Percentiles rank a stretch among this genome's conserved stretches.
Evolutionary conservation across 2,113 vertebrate species (phyloP).

Genomic region (Sebastes schlegelii): DNA sequence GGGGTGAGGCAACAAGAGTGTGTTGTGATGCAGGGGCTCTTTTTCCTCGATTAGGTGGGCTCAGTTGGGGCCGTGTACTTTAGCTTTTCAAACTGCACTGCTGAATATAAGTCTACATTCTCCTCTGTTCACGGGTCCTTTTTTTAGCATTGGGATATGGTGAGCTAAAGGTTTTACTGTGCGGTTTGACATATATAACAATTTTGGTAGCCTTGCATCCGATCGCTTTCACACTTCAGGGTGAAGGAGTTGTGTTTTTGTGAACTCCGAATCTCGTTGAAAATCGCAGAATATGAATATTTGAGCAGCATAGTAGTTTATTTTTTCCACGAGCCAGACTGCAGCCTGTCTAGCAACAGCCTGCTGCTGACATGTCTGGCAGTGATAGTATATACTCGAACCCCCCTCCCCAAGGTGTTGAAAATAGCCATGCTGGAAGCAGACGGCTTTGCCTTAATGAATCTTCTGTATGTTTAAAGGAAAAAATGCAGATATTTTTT

Average conservation of each 20-base stretch:
- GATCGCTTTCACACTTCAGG: neutral
- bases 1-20: constrained; percentile 62
- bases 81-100: constrained; percentile 38
- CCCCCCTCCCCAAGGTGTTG: constrained; percentile 24
- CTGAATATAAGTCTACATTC: constrained; percentile 33
- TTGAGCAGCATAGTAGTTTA: neutral
- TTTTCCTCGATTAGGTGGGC: constrained; percentile 82
- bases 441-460: constrained; percentile 38
- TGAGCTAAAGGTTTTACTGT: constrained; percentile 1
- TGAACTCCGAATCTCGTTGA: neutral
- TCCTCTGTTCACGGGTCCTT: neutral
- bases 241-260: neutral
- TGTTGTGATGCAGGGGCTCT: constrained; percentile 76
- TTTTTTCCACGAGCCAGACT: neutral
- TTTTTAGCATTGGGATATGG: constrained; percentile 7
- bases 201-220: constrained; percentile 3
- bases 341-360: constrained; percentile 20
- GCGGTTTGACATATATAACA: constrained; percentile 16
- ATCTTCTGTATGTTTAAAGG: constrained; percentile 19
- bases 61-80: constrained; percentile 68
- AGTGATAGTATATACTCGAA: constrained; percentile 16
- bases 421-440: constrained; percentile 39
- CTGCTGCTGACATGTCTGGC: constrained; percentile 27
- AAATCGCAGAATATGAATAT: constrained; percentile 27
- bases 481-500: neutral